Evolutionary conservation across 2,888 invertebrate genomes (phyloP).

Genomic region (Sinelater perroti): DNA sequence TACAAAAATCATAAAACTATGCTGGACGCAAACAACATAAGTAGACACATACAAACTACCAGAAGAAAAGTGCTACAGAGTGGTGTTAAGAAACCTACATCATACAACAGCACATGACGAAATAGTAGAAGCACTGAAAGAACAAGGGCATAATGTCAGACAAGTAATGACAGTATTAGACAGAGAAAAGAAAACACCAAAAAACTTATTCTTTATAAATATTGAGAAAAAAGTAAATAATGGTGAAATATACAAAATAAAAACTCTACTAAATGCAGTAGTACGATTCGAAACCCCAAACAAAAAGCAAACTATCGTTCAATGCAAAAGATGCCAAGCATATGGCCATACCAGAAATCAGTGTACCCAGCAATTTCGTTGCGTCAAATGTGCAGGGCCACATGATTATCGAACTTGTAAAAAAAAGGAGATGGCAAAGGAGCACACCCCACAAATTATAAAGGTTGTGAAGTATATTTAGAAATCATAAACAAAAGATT

Average conservation of each 20-base stretch:
- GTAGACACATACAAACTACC: conserved; percentile 6
- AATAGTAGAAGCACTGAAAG: not conserved
- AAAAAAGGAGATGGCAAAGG: not conserved
- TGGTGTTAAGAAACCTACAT: not conserved
- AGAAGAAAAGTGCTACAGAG: not conserved
- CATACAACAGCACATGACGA: not conserved
- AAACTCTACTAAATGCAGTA: not conserved
- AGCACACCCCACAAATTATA: too few species aligned
- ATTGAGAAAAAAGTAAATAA: not conserved
- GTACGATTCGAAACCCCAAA: not conserved
- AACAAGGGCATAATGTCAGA: not conserved
- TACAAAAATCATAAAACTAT: conserved; percentile 2
- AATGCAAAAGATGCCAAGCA: not conserved
- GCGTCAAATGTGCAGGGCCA: too few species aligned
- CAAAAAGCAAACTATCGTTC: not conserved
- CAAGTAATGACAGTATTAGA: not conserved
- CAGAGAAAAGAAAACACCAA: not conserved
- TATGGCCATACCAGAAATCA: conserved; percentile 4
- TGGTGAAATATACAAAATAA: conserved; percentile 2
- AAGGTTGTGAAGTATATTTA: too few species aligned
- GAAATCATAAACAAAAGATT: too few species aligned
- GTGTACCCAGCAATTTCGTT: too few species aligned
- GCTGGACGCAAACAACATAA: not conserved
- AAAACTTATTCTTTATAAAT: conserved; percentile 2
- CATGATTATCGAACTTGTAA: too few species aligned